Evolutionary conservation across 2,888 invertebrate genomes (phyloP), one percentile per base, ranked within the genome.

Genomic region (Meta bourneti): DNA sequence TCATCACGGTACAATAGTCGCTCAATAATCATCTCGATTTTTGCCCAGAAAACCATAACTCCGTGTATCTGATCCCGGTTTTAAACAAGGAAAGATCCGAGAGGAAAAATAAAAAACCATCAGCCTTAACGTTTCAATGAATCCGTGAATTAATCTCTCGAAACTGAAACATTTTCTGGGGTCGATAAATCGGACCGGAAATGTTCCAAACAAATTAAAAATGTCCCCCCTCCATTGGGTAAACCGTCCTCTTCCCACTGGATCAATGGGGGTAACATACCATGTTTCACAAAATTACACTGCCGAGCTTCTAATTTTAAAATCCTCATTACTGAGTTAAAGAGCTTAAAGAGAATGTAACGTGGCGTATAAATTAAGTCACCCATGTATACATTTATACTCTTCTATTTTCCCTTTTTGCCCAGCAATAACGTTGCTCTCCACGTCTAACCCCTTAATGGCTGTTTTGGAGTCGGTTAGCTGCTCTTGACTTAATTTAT

Each of bases 401-500:
- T n/a, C 72, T 52, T 51, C 79, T 71, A 69, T 80, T 54, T 70
- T 79, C 87, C 87, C 51, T 87, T 87, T 87, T 87, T 77, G 48
- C 78, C n/a, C 49, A 52, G 61, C 52, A 52, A 78, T 75, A 75
- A 75, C 75, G 52, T 11, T 16, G 77, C 70, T 69, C 86, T 69
- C 51, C 71, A 11, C 61, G 61, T 78, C 49, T 71, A 16, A n/a
- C 70, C 52, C 78, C 34, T 20, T 78, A 86, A 86, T 78, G 78
- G 78, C 70, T 70, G n/a, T 69, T 77, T n/a, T 75, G 19, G 78
- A 86, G 70, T 52, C 49, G 78, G 78, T 49, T 86, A 69, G 48
- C 78, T 78, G 72, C 72, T 87, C 87, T 87, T 72, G 79, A 72
- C 79, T 87, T 87, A 87, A 87, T 87, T 87, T 87, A 87, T 87